Base-by-base conservation (phyloP, 2,888 invertebrate species). In the Auanema freiburgensis region DNA sequence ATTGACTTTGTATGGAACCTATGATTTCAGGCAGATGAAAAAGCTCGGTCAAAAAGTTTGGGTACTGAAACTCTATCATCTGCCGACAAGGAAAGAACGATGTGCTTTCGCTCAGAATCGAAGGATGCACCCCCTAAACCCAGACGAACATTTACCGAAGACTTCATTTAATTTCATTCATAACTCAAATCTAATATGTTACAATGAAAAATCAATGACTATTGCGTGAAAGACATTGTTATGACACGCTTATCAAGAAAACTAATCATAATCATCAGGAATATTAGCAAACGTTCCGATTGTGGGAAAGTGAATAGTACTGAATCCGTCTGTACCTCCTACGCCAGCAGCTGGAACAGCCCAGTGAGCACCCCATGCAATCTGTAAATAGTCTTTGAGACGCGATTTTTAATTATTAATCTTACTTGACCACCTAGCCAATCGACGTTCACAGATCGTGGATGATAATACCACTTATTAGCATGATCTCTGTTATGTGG, bases 201-300 rank as follows among this genome's bases (percentile, higher is more conserved):
- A 52, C 11, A 52, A 8, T n/a, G 52, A 52, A 52, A 23, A 52
- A 21, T 52, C 8, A 52, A 18, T 21, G 23, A 44, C 43, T 42
- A 46, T 23, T 40, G n/a, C 23, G 16, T 43, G 57, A 43, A 44
- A 33, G 14, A 33, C 14, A 11, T n/a, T 1, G 14, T 52, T 16
- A 50, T 16, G n/a, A n/a, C n/a, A 6, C 33, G 23, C 18, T 33
- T 12, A 18, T 14, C 16, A 18, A 44, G 21, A 23, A 12, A 16
- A 56, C 33, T 55, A 75, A 65, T 73, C 76, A 59, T 73, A 76
- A 59, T 74, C 76, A 50, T 74, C 76, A 10, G 76, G 72, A 70
- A 79, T 78, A 65, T 77, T 79, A 57, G 74, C 53, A 67, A 79
- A 79, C 4, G 67, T 74, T 16, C 79, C 79, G 50, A 79, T 67